These are phyloP conservation scores for Lobophora halterata DNA, from an alignment of 2,888 invertebrate genomes.

Conservation along the genomic window DNA sequence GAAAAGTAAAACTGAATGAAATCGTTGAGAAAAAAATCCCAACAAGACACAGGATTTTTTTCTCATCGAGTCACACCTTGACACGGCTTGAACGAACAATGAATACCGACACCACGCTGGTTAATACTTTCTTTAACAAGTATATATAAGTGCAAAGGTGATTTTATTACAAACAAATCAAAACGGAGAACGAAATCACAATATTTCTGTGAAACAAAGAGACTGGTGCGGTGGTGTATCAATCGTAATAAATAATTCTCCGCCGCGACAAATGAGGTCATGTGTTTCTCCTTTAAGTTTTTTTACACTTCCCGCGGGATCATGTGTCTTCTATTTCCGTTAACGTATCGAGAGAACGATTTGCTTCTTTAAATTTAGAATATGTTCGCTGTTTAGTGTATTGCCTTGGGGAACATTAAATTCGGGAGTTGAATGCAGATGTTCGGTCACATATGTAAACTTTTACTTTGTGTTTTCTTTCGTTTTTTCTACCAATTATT, in stretches of 20 bases:
- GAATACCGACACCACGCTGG: too few relatives aligned
- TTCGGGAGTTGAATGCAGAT: slow-evolving; percentile 61
- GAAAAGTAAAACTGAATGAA: too few relatives aligned
- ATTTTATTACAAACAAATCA: neutral
- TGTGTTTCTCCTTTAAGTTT: slow-evolving; percentile 78
- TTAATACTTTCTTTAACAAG: too few relatives aligned
- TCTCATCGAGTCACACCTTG: too few relatives aligned
- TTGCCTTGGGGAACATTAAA: slow-evolving; percentile 74
- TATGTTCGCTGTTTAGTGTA: slow-evolving; percentile 77
- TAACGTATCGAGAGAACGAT: slow-evolving; percentile 73
- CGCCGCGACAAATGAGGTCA: slow-evolving; percentile 79
- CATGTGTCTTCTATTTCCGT: slow-evolving; percentile 80
- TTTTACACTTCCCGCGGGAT: slow-evolving; percentile 77
- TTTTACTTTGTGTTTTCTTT: slow-evolving; percentile 35
- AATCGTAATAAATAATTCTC: slow-evolving; percentile 78
- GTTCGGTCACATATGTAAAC: slow-evolving; percentile 65
- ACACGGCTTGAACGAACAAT: too few relatives aligned
- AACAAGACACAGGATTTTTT: too few relatives aligned
- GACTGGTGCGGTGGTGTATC: slow-evolving; percentile 65
- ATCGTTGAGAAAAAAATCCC: too few relatives aligned
- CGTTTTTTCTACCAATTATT: slow-evolving; percentile 18
- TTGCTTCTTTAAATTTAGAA: slow-evolving; percentile 76
- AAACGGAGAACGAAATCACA: slow-evolving; percentile 59
- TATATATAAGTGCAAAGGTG: too few relatives aligned
- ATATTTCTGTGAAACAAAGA: slow-evolving; percentile 60